Conservation (phyloP, 2,797 vertebrate species). For the Scarus forsteni region DNA sequence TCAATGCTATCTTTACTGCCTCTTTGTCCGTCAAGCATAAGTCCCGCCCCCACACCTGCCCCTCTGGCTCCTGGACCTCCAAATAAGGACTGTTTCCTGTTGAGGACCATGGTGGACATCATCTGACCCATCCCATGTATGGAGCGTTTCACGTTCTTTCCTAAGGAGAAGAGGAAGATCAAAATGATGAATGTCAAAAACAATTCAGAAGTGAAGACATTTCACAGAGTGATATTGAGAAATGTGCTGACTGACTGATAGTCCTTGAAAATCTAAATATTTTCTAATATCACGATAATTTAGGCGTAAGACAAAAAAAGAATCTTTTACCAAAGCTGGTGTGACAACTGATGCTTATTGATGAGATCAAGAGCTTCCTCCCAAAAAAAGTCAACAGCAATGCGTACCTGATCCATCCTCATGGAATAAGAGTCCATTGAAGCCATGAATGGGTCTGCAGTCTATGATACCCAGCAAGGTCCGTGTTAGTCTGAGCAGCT, state of each 20-base stretch:
- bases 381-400: background rate
- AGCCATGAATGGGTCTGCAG: conserved; percentile 89
- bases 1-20: conserved; percentile 90
- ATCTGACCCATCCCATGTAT: conserved; percentile 98
- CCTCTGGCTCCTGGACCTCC: conserved; percentile 76
- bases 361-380: too few relatives aligned
- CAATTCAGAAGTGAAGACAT: background rate
- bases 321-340: too few relatives aligned
- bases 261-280: too few relatives aligned
- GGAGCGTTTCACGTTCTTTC: conserved; percentile 93
- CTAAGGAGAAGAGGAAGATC: conserved; percentile 67
- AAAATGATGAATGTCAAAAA: background rate
- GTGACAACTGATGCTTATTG: too few relatives aligned
- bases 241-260: too few relatives aligned
- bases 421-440: conserved; percentile 78
- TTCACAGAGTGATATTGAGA: too few relatives aligned
- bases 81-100: conserved; percentile 93
- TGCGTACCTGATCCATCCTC: conserved; percentile 88
- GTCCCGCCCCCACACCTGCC: conserved; percentile 43
- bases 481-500: conserved; percentile 94
- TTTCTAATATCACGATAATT: too few relatives aligned
- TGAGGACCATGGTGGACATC: conserved; percentile 98
- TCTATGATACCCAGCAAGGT: conserved; percentile 96
- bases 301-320: too few relatives aligned
- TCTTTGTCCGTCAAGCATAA: conserved; percentile 83